A percentile compares a stretch with the other conserved stretches of the same genome.
These are phyloP conservation scores for Laterallus jamaicensis DNA, from an alignment of 2,113 vertebrate species.

Conservation along the genomic window DNA sequence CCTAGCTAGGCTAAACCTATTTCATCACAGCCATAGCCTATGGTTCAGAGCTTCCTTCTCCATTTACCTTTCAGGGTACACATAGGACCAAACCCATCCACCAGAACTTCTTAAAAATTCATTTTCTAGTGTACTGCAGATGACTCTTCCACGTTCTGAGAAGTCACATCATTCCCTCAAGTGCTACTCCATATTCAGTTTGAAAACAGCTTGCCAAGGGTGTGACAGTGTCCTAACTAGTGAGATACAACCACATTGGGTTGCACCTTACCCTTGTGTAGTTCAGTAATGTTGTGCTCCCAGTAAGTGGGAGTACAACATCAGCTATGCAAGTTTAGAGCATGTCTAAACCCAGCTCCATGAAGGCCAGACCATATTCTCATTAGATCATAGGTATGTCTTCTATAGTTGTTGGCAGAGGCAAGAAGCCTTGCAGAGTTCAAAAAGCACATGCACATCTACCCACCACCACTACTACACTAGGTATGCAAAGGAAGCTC, in stretches of 20 bases:
- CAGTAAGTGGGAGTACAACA: neutral
- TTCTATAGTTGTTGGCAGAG: neutral
- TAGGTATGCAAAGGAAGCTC: neutral
- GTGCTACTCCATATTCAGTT: neutral
- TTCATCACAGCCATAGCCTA: neutral
- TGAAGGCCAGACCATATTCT: neutral
- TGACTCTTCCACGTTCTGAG: neutral
- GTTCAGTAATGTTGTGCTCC: neutral
- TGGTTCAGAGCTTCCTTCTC: neutral
- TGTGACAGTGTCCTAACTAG: neutral
- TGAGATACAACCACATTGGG: neutral
- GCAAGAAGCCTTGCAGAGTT: neutral
- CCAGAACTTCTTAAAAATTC: neutral
- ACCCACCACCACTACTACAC: neutral
- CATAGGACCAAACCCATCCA: neutral
- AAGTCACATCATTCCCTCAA: neutral
- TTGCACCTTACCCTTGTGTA: neutral
- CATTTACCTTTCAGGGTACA: neutral
- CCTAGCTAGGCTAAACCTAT: neutral
- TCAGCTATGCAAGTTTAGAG: neutral
- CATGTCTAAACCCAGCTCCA: neutral
- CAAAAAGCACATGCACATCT: neutral
- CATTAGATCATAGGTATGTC: neutral
- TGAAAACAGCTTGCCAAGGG: neutral
- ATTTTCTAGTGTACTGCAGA: neutral